Evolutionary conservation across 2,888 invertebrate genomes (phyloP), one percentile per base, ranked within the genome.

Genomic region (Dusona sp.): DNA sequence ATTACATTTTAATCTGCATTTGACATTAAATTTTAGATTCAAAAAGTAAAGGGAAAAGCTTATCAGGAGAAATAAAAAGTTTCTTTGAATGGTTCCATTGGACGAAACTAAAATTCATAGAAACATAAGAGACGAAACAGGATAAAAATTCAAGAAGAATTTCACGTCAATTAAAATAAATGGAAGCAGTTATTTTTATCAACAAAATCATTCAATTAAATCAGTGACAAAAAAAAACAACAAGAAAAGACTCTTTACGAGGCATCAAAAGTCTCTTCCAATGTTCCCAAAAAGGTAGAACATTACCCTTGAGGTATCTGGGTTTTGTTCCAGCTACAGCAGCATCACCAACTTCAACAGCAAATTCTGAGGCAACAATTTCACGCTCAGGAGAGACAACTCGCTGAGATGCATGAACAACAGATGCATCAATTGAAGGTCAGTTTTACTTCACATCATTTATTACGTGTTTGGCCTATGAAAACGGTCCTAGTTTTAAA

Each of bases 331-430:
- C 97, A 98, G 97, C 96, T 98, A 94, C 98, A 98, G 96, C 98
- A 98, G 95, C 98, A 98, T 94, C 98, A 98, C 94, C 98, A 98
- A 95, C 95, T 98, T 92, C 98, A 98, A 94, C 98, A 98, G 93
- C 98, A 98, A 95, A 97, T 98, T 92, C 96, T 98, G 90, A 95
- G 98, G 93, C 98, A 98, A 94, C 97, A 98, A 94, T 98, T 98
- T 95, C 98, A 98, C 94, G 98, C 97, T 92, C 98, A 98, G 94
- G 97, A 98, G 92, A 97, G 98, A 94, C 98, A 98, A 95, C 95
- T 98, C 87, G 98, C 98, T 89, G 97, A 98, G 94, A 97, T 98
- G 93, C 98, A 98, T 95, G 98, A 98, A 95, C 97, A 98, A 92
- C 98, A 98, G 94, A 95, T 98, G 94, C 98, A 98, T 94, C 98